These are phyloP conservation scores for Alauda arvensis DNA, from an alignment of 2,797 vertebrate species.

Conservation along the genomic window DNA sequence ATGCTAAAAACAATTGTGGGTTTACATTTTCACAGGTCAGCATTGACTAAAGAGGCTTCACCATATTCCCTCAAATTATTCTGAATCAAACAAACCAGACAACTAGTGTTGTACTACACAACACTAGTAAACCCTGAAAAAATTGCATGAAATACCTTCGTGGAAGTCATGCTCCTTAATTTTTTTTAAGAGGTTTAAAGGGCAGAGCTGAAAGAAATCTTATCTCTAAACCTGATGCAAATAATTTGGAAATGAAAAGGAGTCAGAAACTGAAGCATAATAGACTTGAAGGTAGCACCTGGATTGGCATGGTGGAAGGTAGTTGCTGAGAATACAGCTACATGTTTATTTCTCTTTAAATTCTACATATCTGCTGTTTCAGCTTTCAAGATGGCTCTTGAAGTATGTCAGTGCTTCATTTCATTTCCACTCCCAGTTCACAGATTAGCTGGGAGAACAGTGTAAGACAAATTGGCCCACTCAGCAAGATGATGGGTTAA, in stretches of 20 bases:
- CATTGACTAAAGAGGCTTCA: not conserved
- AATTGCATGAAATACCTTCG: not conserved
- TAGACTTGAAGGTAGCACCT: not conserved
- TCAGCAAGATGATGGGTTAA: not conserved
- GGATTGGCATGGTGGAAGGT: not conserved
- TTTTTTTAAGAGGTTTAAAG: not conserved
- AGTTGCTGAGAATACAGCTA: not conserved
- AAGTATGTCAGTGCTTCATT: not conserved
- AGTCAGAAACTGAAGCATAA: not conserved
- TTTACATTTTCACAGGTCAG: slow-evolving; percentile 11
- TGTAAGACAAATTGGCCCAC: not conserved
- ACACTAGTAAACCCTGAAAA: not conserved
- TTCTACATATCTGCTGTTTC: not conserved
- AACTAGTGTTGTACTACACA: too few species aligned
- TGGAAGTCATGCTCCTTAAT: not conserved
- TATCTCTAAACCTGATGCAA: not conserved
- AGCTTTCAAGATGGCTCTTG: not conserved
- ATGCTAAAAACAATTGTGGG: not conserved
- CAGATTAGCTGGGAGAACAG: not conserved
- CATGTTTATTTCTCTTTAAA: not conserved
- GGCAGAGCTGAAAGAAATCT: not conserved
- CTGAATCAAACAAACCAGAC: not conserved
- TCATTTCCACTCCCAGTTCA: not conserved
- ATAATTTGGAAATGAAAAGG: not conserved
- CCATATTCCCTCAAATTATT: not conserved